Evolutionary conservation across 2,797 vertebrate genomes (phyloP), one percentile per base, ranked within the genome.

Genomic region (Hemitrygon akajei): DNA sequence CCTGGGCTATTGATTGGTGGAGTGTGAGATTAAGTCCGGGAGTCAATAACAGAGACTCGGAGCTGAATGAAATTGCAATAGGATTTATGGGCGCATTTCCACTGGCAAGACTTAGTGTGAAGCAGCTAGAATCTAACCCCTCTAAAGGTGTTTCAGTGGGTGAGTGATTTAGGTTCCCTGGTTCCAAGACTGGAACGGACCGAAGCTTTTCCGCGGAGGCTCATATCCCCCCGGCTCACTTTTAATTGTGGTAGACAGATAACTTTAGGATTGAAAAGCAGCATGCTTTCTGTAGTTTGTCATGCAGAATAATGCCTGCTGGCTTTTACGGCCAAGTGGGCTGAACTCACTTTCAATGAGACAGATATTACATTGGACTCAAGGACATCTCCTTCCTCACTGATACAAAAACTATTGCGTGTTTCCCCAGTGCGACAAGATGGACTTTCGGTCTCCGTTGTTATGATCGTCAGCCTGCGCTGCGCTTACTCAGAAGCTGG

Each of bases 11-110:
- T 93, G 91, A 93, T 93, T 93, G 75, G 73, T 76, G 27, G 91
- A 75, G 91, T 93, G 71, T 10, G 71, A 93, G 91, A 76, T 93
- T 76, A 93, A 93, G 91, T 75, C 40, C 25, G 30, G 40, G 91
- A 92, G 91, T 76, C 71, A 56, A 71, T 93, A 76, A 93, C 37
- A 56, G 71, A 73, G 40, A 71, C 40, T 93, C 56, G 56, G 40
- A 47, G 56, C 37, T 56, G 91, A 92, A 75, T 75, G 91, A 93
- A 47, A 93, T 93, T 93, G 37, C 71, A n/a, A 30, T 71, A 75
- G 91, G 91, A 93, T 93, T 93, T 93, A 93, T 93, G 4, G 71
- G 47, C 47, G 40, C 71, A 16, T 92, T 92, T 47, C 25, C 69
- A 76, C 37, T 30, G 71, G 91, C 47, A 58, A 86, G 82, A 14